These are phyloP conservation scores for Capreolus pygargus DNA, from an alignment of 2,113 vertebrate genomes.

Conservation along the genomic window DNA sequence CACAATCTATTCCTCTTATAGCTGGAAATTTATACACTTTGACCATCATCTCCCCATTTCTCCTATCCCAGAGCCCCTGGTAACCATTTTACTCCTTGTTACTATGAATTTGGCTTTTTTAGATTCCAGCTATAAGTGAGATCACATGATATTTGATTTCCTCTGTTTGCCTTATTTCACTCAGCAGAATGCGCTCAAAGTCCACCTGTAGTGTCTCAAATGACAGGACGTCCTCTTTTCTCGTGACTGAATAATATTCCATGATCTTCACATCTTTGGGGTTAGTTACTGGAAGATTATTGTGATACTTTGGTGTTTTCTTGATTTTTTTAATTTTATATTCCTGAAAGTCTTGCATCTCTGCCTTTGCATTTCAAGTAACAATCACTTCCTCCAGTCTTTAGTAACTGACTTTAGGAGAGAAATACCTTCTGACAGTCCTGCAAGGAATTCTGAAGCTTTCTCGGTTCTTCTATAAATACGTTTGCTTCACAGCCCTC, in stretches of 20 bases:
- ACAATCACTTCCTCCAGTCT: background rate
- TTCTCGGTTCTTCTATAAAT: background rate
- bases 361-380: background rate
- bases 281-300: background rate
- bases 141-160: background rate
- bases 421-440: background rate
- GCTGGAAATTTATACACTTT: background rate
- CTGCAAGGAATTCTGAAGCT: background rate
- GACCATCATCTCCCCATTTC: background rate
- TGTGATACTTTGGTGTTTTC: background rate
- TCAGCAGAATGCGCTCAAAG: background rate
- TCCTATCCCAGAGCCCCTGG: background rate
- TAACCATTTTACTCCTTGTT: background rate
- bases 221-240: background rate
- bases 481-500: background rate
- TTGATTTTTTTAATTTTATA: background rate
- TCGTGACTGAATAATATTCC: background rate
- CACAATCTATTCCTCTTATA: background rate
- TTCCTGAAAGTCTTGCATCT: background rate
- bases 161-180: background rate
- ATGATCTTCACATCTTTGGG: background rate
- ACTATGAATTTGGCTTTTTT: background rate
- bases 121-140: background rate
- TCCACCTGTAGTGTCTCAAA: background rate
- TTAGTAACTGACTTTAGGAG: background rate